Conservation (phyloP, 1,140 invertebrate genomes). For the Leptinotarsa undecemlineata region DNA sequence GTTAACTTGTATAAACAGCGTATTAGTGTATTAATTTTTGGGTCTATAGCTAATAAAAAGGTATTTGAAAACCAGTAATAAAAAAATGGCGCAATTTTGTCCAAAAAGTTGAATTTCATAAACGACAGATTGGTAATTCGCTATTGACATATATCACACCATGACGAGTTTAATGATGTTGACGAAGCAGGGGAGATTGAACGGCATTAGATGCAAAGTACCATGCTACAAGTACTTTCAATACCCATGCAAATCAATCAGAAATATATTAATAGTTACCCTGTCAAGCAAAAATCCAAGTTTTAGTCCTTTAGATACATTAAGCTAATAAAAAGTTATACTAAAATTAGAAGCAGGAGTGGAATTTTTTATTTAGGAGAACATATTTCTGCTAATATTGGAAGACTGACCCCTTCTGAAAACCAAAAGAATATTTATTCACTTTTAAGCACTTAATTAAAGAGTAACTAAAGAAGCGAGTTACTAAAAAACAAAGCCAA, state of each 20-base stretch:
- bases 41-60: too few relatives aligned
- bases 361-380: constrained; percentile 22
- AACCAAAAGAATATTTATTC: constrained; percentile 23
- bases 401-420: constrained; percentile 28
- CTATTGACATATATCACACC: too few relatives aligned
- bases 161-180: too few relatives aligned
- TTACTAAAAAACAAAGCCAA: not conserved
- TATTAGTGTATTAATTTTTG: too few relatives aligned
- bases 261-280: not conserved
- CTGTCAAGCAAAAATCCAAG: not conserved
- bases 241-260: not conserved
- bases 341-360: not conserved
- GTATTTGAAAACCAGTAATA: too few relatives aligned
- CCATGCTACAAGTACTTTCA: not conserved
- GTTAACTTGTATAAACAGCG: too few relatives aligned
- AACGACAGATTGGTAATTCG: too few relatives aligned
- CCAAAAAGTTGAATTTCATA: too few relatives aligned
- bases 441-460: not conserved
- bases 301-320: not conserved
- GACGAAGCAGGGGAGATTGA: too few relatives aligned
- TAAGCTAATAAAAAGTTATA: too few relatives aligned
- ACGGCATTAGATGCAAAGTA: too few relatives aligned
- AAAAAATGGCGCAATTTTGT: too few relatives aligned
- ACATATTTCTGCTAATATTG: constrained; percentile 26
- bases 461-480: not conserved